A percentile compares a stretch with the other conserved stretches of the same genome.
These are phyloP conservation scores for Oriolus oriolus DNA, from an alignment of 2,113 vertebrate species.

Conservation along the genomic window DNA sequence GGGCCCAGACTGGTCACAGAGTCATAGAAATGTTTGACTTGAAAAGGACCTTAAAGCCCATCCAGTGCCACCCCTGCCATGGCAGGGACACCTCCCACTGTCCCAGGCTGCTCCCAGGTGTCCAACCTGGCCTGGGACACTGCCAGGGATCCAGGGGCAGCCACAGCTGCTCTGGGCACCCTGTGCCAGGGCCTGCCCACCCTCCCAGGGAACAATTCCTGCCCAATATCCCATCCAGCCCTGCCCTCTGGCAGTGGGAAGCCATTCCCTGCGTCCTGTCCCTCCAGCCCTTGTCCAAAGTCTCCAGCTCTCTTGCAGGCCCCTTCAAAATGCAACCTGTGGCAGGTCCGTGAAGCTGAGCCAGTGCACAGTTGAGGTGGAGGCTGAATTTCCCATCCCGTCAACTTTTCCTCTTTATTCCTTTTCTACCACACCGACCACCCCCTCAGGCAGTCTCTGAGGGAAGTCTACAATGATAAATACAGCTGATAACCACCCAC, in stretches of 20 bases:
- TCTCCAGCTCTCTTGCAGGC: neutral
- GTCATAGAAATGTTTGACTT: neutral
- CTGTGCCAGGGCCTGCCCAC: neutral
- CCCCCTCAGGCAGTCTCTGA: neutral
- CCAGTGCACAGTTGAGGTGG: neutral
- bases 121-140: neutral
- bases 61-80: neutral
- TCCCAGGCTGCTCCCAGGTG: neutral
- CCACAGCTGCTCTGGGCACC: neutral
- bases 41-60: neutral
- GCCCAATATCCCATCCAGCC: fast-evolving
- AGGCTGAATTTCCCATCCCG: neutral
- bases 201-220: neutral
- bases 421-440: neutral
- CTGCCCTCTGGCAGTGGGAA: neutral
- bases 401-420: neutral
- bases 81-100: neutral
- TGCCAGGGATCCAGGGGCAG: neutral
- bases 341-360: neutral
- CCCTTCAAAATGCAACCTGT: neutral
- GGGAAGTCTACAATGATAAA: fast-evolving
- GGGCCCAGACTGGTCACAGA: too few relatives aligned
- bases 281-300: neutral
- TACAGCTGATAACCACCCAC: neutral
- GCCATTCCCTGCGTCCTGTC: neutral